phyloP scores from a whole-genome alignment of 2,888 invertebrate species.

The Agrotis exclamationis region DNA sequence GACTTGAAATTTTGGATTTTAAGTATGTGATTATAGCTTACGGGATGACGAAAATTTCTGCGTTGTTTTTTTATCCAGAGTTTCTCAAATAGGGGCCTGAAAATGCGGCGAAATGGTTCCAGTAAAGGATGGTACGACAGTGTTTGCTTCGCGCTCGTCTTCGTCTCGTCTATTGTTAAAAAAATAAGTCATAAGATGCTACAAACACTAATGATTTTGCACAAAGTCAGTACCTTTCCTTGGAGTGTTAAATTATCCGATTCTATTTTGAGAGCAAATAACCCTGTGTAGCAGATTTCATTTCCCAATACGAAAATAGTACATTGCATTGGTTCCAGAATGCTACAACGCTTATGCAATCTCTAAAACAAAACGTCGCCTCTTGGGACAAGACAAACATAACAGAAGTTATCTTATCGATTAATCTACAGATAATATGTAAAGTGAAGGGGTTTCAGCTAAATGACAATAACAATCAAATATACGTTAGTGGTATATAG shows the following conservation, averaged over 20 bases:
- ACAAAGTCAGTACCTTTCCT: not conserved
- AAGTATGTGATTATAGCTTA: too few relatives aligned
- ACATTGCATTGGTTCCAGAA: conserved; percentile 31
- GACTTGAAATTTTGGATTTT: too few relatives aligned
- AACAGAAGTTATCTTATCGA: conserved; percentile 48
- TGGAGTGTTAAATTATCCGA: conserved; percentile 25
- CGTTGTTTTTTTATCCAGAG: too few relatives aligned
- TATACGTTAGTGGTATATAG: conserved; percentile 66
- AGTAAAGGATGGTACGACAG: too few relatives aligned
- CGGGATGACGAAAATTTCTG: too few relatives aligned
- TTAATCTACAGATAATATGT: conserved; percentile 58
- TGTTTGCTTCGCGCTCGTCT: too few relatives aligned
- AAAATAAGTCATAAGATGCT: not conserved
- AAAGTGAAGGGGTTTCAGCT: conserved; percentile 32
- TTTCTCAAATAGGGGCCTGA: too few relatives aligned
- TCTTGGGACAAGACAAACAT: conserved; percentile 28
- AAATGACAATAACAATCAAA: conserved; percentile 63
- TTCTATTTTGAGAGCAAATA: conserved; percentile 39
- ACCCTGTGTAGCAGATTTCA: conserved; percentile 25
- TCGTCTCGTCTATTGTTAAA: too few relatives aligned
- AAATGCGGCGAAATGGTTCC: too few relatives aligned
- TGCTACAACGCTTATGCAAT: conserved; percentile 15
- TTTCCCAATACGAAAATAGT: conserved; percentile 16
- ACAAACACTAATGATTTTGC: not conserved
- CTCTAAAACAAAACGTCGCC: conserved; percentile 19